phyloP scores from a whole-genome alignment of 2,113 vertebrate species.

The Rallus limicola region DNA sequence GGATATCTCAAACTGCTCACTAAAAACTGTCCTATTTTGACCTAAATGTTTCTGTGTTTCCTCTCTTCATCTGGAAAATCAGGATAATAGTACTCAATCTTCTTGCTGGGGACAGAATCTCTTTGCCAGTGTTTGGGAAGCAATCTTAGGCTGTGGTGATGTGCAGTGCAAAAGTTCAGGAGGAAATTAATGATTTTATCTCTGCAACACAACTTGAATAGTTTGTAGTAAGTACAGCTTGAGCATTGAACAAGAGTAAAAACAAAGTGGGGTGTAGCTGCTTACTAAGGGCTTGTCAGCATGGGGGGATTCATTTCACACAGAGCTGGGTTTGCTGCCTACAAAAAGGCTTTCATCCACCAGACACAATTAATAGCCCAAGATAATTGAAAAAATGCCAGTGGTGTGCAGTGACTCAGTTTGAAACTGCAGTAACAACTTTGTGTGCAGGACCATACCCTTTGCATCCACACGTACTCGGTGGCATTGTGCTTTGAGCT shows the following conservation, averaged over 20 bases:
- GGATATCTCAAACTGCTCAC: background rate
- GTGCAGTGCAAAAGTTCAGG: background rate
- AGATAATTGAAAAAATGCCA: background rate
- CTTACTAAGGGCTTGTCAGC: background rate
- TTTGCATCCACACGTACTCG: background rate
- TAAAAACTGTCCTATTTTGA: background rate
- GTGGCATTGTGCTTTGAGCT: background rate
- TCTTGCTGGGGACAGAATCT: background rate
- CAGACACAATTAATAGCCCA: background rate
- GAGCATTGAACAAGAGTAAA: background rate
- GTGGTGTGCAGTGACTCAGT: background rate
- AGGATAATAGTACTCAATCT: background rate
- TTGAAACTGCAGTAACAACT: background rate
- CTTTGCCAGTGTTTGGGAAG: background rate
- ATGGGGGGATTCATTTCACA: background rate
- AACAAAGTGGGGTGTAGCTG: background rate
- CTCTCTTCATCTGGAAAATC: background rate
- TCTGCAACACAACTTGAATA: background rate
- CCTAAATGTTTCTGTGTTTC: background rate
- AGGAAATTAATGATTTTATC: conserved; percentile 3
- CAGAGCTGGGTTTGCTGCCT: background rate
- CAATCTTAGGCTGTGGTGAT: background rate
- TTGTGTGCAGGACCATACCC: background rate
- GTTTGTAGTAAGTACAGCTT: background rate
- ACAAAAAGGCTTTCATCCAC: background rate